phyloP scores from a whole-genome alignment of 2,113 vertebrate genomes.

The Harpagus bidentatus region DNA sequence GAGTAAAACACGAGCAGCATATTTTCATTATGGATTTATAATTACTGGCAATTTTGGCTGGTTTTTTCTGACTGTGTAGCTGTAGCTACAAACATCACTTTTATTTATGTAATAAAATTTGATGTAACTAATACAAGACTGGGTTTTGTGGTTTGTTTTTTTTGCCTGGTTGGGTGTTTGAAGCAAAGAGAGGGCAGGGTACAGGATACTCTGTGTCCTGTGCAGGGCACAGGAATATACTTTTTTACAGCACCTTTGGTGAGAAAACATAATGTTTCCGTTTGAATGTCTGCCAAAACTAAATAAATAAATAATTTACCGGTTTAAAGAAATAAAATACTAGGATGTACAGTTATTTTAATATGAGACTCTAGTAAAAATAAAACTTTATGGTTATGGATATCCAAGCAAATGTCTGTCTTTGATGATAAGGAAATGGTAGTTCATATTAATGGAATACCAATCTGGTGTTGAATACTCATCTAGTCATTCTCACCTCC shows the following conservation, averaged over 20 bases:
- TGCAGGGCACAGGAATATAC: not conserved
- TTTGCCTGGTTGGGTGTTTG: not conserved
- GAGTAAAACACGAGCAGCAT: not conserved
- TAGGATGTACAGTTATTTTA: not conserved
- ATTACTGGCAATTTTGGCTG: not conserved
- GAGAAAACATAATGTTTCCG: not conserved
- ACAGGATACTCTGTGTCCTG: not conserved
- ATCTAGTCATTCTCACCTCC: conserved; percentile 43
- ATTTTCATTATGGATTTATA: not conserved
- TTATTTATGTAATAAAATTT: not conserved
- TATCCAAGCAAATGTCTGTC: not conserved
- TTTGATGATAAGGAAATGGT: conserved; percentile 7
- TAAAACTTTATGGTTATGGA: not conserved
- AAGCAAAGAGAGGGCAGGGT: not conserved
- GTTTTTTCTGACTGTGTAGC: not conserved
- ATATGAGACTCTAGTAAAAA: not conserved
- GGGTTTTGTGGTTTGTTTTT: accelerated
- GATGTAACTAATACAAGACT: not conserved
- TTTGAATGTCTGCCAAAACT: not conserved
- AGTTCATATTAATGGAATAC: conserved; percentile 31
- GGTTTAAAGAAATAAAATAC: not conserved
- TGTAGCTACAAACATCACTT: not conserved
- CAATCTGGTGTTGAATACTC: conserved; percentile 28
- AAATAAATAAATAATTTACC: not conserved
- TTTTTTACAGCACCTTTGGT: not conserved